Conservation (phyloP, 2,797 vertebrate species). For the Nyctibius grandis region DNA sequence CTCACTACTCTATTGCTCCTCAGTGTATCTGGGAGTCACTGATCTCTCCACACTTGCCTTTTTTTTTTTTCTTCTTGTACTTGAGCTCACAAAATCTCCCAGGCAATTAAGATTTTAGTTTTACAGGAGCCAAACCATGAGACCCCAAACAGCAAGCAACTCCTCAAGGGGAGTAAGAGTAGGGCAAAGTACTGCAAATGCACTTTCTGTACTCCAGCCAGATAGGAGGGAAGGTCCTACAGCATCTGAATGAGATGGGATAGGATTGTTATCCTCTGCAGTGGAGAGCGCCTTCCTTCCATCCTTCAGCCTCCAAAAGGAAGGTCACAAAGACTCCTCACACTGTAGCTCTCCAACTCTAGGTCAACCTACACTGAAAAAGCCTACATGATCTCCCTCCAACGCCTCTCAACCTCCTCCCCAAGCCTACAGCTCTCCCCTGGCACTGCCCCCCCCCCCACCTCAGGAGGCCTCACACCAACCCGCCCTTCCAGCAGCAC, state of each 20-base stretch:
- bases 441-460: no score
- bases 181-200: neutral
- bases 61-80: neutral
- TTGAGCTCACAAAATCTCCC: neutral
- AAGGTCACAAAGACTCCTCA: no score
- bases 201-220: neutral
- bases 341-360: fast-evolving
- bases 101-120: no score
- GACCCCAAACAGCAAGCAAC: neutral
- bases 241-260: neutral
- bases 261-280: no score
- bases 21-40: neutral
- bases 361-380: fast-evolving
- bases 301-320: neutral
- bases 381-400: fast-evolving
- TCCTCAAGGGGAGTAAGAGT: neutral
- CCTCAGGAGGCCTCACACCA: neutral
- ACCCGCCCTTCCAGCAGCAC: neutral
- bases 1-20: neutral
- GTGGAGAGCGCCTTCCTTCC: fast-evolving
- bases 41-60: neutral
- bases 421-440: neutral
- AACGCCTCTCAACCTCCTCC: neutral
- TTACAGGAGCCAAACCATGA: neutral
- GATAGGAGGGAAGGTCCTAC: neutral